phyloP scores from a whole-genome alignment of 2,797 vertebrate genomes.

The Arrhamphus sclerolepis region DNA sequence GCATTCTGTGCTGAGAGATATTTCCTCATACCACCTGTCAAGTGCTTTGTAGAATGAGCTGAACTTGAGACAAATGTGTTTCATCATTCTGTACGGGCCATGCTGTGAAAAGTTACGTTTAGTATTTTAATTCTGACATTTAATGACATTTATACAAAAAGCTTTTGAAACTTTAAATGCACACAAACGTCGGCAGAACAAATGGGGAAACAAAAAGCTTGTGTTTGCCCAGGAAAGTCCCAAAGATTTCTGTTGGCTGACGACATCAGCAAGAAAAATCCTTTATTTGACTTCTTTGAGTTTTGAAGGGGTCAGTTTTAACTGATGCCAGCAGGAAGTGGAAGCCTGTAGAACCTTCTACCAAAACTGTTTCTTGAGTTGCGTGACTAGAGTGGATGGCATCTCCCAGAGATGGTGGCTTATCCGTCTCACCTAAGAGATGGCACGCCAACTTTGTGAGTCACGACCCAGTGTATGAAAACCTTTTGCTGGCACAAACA shows the following conservation, averaged over 20 bases:
- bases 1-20: background rate
- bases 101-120: background rate
- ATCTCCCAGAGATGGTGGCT: conserved; percentile 7
- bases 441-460: background rate
- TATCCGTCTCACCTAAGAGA: background rate
- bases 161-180: too few relatives aligned
- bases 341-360: background rate
- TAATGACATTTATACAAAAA: too few relatives aligned
- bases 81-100: background rate
- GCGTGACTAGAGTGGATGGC: background rate
- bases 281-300: background rate
- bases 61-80: background rate
- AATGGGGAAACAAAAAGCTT: too few relatives aligned
- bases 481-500: background rate
- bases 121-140: too few relatives aligned
- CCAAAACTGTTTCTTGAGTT: background rate
- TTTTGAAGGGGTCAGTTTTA: background rate
- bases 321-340: background rate
- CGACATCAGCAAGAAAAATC: background rate
- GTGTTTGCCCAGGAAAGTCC: background rate
- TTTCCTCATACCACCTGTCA: conserved; percentile 32
- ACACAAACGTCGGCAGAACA: too few relatives aligned
- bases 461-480: background rate
- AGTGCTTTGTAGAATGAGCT: background rate
- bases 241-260: background rate